Conservation (phyloP, 2,888 invertebrate genomes). For the Netelia virgata region DNA sequence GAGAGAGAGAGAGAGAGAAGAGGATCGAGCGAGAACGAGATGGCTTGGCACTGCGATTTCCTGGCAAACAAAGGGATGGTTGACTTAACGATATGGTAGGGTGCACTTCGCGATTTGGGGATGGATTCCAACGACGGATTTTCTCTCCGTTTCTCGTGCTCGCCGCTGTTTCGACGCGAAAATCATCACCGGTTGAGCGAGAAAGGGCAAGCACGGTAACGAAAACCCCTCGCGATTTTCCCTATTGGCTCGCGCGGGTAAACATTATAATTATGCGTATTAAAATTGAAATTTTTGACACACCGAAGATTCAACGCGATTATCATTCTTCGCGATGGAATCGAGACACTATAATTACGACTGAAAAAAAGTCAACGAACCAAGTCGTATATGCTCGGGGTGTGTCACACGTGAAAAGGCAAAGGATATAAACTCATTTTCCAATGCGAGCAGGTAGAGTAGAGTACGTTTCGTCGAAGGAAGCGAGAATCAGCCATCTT, state of each 20-base stretch:
- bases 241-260: constrained; percentile 74
- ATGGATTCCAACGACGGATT: constrained; percentile 40
- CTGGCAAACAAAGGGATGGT: constrained; percentile 79
- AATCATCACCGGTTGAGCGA: constrained; percentile 43
- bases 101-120: constrained; percentile 58
- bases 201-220: constrained; percentile 41
- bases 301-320: constrained; percentile 54
- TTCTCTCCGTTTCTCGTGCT: constrained; percentile 51
- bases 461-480: not conserved
- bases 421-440: too few species aligned
- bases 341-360: not conserved
- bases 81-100: constrained; percentile 52
- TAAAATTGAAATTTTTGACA: constrained; percentile 81
- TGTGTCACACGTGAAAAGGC: too few species aligned
- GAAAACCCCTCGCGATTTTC: constrained; percentile 21
- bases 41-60: constrained; percentile 77
- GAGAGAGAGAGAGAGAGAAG: constrained; percentile 2
- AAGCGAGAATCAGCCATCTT: constrained; percentile 82
- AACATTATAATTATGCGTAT: constrained; percentile 85
- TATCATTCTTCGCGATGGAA: constrained; percentile 46
- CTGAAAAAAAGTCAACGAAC: not conserved
- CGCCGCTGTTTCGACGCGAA: constrained; percentile 50
- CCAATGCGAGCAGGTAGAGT: not conserved
- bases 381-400: not conserved
- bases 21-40: constrained; percentile 7